These are phyloP conservation scores for Hippolais icterina DNA, from an alignment of 2,113 vertebrate species.

Conservation along the genomic window DNA sequence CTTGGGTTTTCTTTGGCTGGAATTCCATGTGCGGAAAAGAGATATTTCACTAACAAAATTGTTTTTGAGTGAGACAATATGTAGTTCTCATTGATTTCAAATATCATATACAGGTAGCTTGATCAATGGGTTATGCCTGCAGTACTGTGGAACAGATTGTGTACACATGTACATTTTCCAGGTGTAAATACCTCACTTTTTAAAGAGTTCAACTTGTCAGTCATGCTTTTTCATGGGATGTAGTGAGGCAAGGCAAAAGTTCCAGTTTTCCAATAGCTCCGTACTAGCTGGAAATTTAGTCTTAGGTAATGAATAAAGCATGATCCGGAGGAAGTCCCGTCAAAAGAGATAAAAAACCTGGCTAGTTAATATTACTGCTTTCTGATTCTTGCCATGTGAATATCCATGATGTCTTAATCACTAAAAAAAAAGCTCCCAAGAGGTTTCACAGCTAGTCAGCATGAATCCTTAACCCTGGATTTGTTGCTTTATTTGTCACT, in stretches of 20 bases:
- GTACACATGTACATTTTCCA: background rate
- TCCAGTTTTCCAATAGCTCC: background rate
- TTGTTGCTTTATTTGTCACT: background rate
- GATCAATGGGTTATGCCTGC: background rate
- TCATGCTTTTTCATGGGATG: background rate
- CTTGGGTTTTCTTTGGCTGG: background rate
- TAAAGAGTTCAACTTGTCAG: background rate
- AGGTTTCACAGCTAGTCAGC: background rate
- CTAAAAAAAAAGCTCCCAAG: background rate
- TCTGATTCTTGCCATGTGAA: background rate
- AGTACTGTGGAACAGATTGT: background rate
- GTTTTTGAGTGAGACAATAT: background rate
- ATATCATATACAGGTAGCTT: background rate
- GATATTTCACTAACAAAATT: background rate
- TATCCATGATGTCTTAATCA: background rate
- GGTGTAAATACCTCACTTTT: background rate
- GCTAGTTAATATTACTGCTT: background rate
- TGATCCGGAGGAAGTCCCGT: background rate
- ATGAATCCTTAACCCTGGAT: background rate
- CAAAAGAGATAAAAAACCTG: background rate
- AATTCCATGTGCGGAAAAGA: background rate
- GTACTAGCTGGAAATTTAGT: background rate
- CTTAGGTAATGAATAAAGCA: background rate
- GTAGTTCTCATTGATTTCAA: background rate
- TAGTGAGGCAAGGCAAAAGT: background rate